Evolutionary conservation across 2,888 invertebrate genomes (phyloP), one percentile per base, ranked within the genome.

Genomic region (Phaedon cochleariae): DNA sequence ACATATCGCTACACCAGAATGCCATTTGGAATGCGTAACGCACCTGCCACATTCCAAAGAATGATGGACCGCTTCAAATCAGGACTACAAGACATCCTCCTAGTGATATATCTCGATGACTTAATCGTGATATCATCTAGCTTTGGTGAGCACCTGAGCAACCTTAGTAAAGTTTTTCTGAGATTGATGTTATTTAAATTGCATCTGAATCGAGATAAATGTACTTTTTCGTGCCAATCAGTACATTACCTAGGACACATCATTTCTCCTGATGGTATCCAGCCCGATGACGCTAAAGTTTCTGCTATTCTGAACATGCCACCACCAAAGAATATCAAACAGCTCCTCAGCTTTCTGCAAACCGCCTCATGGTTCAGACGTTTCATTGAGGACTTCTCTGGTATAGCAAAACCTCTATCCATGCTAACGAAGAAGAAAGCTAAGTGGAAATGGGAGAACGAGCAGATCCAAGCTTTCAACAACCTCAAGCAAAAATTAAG

Each of bases 21-120:
- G n/a, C n/a, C n/a, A n/a, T n/a, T n/a, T n/a, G 74, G 75, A 3
- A 59, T 76, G 21, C 59, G 70, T 12, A 77, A 73, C 51, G 71
- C 72, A 1, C 71, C 73, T 1, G 69, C 76, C 6, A 74, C 73
- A 1, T 78, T 77, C 52, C 76, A 71, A 52, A 52, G 74, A 5
- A 58, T 73, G 18, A 75, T 75, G 10, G 74, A 76, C 46, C 48
- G 69, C 9, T 71, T 77, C 46, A 49, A 64, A 29, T 21, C 60
- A 22, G 70, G 69, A 21, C 57, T 78, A 45, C 26, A 17, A 17
- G 34, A n/a, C n/a, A n/a, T n/a, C n/a, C n/a, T n/a, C n/a, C n/a
- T n/a, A n/a, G n/a, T n/a, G n/a, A n/a, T n/a, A n/a, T n/a, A n/a
- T n/a, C n/a, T n/a, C n/a, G n/a, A n/a, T n/a, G n/a, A n/a, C n/a